Evolutionary conservation across 2,888 invertebrate genomes (phyloP), one percentile per base, ranked within the genome.

Genomic region (Andrena chrysosceles): DNA sequence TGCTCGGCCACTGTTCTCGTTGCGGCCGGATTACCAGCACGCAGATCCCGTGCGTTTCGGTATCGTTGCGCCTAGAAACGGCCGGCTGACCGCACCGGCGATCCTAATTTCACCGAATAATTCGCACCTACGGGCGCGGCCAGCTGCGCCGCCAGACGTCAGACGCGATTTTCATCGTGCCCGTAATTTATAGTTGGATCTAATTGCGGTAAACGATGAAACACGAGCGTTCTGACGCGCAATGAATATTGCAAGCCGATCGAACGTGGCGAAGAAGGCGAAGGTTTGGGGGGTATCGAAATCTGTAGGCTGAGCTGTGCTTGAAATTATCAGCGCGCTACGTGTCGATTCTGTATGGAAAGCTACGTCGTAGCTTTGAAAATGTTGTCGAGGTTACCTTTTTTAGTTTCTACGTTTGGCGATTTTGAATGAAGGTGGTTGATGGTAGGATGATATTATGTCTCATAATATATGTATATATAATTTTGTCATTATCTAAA

Each of bases 51-150:
- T 33, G 52, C 81, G 79, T 79, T 79, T 81, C 71, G 74, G 70
- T 68, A 76, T 77, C 77, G 71, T 81, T 81, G 56, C 80, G 20
- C 64, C 23, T 59, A 74, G 74, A 82, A 82, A 73, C 73, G 63
- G 73, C 77, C 72, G 56, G 56, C 74, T n/a, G 67, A 63, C 83
- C 82, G 74, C 72, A 67, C 29, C 77, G 77, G 74, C 67, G 74
- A 74, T 48, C 74, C 77, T 70, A 74, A 82, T 83, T 82, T 83
- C 56, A 6, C n/a, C 71, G 74, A 72, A 75, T 83, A 83, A 83
- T 83, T 71, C 82, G 71, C 77, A 54, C 82, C 77, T 75, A 67
- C 54, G 60, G 52, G 59, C 69, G 8, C 71, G 48, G 48, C 23
- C 59, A 68, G 59, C 59, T 48, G 64, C 69, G 66, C 42, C 56